These are phyloP conservation scores for Pammene aurita DNA, from an alignment of 2,888 invertebrate genomes.

Conservation along the genomic window DNA sequence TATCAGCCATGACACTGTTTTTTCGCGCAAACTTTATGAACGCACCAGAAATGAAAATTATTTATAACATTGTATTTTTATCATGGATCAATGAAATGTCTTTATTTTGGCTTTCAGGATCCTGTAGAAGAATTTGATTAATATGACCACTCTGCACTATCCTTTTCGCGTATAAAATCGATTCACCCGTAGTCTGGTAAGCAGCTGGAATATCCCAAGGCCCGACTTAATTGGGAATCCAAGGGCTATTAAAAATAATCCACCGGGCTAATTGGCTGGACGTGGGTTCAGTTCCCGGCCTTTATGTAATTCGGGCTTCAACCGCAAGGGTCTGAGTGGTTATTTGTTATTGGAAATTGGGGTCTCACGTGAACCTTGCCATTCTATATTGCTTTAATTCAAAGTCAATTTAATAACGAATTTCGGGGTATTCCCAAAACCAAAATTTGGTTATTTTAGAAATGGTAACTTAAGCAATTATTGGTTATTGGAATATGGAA, in stretches of 20 bases:
- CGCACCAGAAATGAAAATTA: too few species aligned
- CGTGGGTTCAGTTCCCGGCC: slow-evolving; percentile 24
- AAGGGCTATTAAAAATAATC: slow-evolving; percentile 27
- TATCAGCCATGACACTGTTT: too few species aligned
- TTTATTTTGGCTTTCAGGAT: too few species aligned
- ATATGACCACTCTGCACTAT: too few species aligned
- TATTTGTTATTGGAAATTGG: slow-evolving; percentile 15
- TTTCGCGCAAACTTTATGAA: too few species aligned
- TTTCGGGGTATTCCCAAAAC: neutral
- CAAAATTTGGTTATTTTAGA: neutral
- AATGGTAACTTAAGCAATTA: neutral
- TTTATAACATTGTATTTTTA: too few species aligned
- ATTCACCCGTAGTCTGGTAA: neutral
- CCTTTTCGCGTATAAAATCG: too few species aligned
- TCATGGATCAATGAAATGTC: too few species aligned
- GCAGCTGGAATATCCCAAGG: neutral
- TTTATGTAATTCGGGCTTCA: slow-evolving; percentile 24
- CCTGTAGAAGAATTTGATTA: too few species aligned
- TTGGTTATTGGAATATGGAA: neutral
- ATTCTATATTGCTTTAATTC: neutral
- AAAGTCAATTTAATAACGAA: neutral
- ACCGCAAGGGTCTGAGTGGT: slow-evolving; percentile 19
- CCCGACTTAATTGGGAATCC: slow-evolving; percentile 30
- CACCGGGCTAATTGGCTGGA: slow-evolving; percentile 34
- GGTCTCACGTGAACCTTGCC: slow-evolving; percentile 1